These are phyloP conservation scores for Pteronura brasiliensis DNA, from an alignment of 2,113 vertebrate species.

Conservation along the genomic window DNA sequence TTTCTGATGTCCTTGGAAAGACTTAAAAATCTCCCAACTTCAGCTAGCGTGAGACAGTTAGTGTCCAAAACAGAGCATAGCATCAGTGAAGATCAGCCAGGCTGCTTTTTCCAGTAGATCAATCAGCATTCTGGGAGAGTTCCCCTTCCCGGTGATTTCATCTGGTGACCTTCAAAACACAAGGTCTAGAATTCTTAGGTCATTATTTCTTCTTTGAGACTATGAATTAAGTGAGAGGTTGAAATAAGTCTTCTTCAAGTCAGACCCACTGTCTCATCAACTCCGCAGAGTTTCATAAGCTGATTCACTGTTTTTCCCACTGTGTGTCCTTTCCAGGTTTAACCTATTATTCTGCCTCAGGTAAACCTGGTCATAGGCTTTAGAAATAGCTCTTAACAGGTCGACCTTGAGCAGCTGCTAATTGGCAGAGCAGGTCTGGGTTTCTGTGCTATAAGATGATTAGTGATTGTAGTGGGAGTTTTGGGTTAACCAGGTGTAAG, in stretches of 20 bases:
- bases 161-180: not conserved
- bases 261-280: not conserved
- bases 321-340: not conserved
- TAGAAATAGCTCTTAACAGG: not conserved
- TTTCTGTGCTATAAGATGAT: not conserved
- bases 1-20: conserved; percentile 66
- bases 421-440: not conserved
- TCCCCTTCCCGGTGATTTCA: conserved; percentile 12
- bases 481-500: not conserved
- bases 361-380: not conserved
- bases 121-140: not conserved
- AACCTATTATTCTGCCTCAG: not conserved
- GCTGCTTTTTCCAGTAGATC: not conserved
- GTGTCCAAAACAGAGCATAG: conserved; percentile 41
- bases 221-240: not conserved
- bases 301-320: not conserved
- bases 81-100: conserved; percentile 29
- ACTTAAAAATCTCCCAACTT: conserved; percentile 54
- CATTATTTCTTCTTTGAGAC: not conserved
- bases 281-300: not conserved
- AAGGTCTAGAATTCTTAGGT: not conserved
- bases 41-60: conserved; percentile 24
- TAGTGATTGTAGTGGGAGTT: not conserved
- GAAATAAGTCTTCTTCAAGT: not conserved
- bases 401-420: not conserved